Conservation (phyloP, 2,888 invertebrate genomes). For the Rhingia campestris region DNA sequence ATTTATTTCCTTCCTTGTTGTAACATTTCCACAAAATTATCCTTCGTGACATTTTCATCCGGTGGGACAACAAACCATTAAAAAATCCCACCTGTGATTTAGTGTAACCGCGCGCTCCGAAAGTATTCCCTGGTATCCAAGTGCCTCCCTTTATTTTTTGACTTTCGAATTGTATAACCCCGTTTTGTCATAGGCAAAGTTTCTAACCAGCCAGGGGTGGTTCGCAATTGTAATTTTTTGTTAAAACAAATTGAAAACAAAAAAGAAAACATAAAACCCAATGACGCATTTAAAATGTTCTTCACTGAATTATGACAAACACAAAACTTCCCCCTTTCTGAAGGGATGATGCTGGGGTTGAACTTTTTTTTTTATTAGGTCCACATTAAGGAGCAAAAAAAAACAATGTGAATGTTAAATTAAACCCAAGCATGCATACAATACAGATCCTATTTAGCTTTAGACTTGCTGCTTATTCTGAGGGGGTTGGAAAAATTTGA, state of each 20-base stretch:
- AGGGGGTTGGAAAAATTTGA: conserved; percentile 43
- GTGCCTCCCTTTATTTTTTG: conserved; percentile 34
- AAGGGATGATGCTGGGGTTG: conserved; percentile 9
- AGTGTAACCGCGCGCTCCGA: conserved; percentile 35
- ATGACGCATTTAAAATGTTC: conserved; percentile 20
- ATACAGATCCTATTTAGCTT: background rate
- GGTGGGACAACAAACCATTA: background rate
- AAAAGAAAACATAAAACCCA: conserved; percentile 8
- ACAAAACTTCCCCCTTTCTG: conserved; percentile 11
- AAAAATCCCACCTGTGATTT: conserved; percentile 50
- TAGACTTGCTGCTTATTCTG: conserved; percentile 17
- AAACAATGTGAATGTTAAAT: conserved; percentile 43
- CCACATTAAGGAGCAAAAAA: background rate
- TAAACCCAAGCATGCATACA: conserved; percentile 44
- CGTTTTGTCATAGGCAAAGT: conserved; percentile 11
- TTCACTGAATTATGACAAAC: conserved; percentile 43
- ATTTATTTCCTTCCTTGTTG: conserved; percentile 62
- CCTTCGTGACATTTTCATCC: conserved; percentile 17
- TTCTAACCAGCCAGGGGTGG: conserved; percentile 6
- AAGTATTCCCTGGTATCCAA: conserved; percentile 49
- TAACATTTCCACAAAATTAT: conserved; percentile 66
- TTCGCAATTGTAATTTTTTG: conserved; percentile 15
- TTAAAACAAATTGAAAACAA: conserved; percentile 33
- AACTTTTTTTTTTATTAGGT: conserved; percentile 5
- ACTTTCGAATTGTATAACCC: conserved; percentile 15